Conservation (phyloP, 2,113 vertebrate genomes). For the Prunella fulvescens region DNA sequence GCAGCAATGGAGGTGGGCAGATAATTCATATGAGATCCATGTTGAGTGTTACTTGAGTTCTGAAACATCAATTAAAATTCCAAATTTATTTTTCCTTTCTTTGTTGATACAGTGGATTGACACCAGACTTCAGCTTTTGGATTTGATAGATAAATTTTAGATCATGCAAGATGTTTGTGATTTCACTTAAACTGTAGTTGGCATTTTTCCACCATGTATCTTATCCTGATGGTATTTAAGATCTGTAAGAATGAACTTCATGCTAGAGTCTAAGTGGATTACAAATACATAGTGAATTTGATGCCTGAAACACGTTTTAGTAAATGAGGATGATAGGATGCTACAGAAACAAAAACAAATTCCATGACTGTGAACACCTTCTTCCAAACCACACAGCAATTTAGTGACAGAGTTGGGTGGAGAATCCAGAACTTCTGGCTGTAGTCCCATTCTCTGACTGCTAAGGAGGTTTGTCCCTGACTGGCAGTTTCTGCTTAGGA, state of each 20-base stretch:
- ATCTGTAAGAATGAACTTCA: slow-evolving; percentile 3
- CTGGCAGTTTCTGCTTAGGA: slow-evolving; percentile 26
- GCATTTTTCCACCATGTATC: slow-evolving; percentile 27
- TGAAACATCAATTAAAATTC: slow-evolving; percentile 52
- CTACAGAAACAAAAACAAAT: not conserved
- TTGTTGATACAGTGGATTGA: slow-evolving; percentile 59
- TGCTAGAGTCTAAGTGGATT: slow-evolving; percentile 37
- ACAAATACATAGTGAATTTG: not conserved
- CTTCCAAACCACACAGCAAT: slow-evolving; percentile 22
- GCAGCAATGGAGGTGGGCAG: slow-evolving; percentile 66
- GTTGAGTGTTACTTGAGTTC: slow-evolving; percentile 56
- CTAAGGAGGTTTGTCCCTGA: slow-evolving; percentile 46
- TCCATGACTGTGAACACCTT: not conserved
- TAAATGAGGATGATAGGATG: not conserved
- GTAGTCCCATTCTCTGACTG: slow-evolving; percentile 7
- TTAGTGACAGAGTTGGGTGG: slow-evolving; percentile 25
- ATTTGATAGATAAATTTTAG: slow-evolving; percentile 59
- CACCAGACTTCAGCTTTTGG: slow-evolving; percentile 56
- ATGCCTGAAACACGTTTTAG: not conserved
- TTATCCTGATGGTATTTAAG: slow-evolving; percentile 1
- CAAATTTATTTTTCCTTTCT: slow-evolving; percentile 52
- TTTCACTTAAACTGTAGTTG: slow-evolving; percentile 53
- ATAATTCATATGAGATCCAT: slow-evolving; percentile 60
- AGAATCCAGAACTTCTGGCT: slow-evolving; percentile 7
- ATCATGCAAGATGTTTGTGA: slow-evolving; percentile 20